Evolutionary conservation across 2,113 vertebrate genomes (phyloP).

Genomic region (Thamnophis sirtalis): DNA sequence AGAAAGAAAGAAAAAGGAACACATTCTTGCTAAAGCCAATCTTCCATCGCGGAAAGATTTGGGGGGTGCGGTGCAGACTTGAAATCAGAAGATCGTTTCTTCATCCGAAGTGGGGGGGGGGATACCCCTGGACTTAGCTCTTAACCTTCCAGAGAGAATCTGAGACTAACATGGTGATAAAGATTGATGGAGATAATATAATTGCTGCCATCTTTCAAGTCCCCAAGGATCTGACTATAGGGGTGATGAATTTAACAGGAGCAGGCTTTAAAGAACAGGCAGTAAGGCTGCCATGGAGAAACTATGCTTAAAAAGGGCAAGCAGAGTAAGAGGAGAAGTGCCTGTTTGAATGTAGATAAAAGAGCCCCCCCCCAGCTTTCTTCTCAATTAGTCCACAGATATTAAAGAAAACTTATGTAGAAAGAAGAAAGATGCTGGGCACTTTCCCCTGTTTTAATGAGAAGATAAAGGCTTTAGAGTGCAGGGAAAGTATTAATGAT

Average conservation of each 20-base stretch:
- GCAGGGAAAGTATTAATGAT: not conserved
- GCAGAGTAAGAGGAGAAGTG: not conserved
- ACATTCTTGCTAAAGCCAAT: not conserved
- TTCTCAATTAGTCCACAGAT: not conserved
- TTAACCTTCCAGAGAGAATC: slow-evolving; percentile 40
- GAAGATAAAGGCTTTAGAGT: not conserved
- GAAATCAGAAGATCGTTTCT: not conserved
- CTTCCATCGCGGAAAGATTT: not conserved
- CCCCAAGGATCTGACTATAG: slow-evolving; percentile 42
- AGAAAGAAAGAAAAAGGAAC: no score
- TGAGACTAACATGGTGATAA: slow-evolving; percentile 35
- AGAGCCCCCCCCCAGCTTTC: not conserved
- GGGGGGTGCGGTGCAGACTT: not conserved
- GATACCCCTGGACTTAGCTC: slow-evolving; percentile 37
- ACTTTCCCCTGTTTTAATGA: not conserved
- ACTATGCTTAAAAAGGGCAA: not conserved
- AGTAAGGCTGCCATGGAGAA: not conserved
- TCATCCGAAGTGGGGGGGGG: no score
- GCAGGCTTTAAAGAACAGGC: slow-evolving; percentile 16
- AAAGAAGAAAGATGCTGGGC: not conserved
- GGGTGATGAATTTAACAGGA: slow-evolving; percentile 38
- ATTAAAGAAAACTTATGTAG: not conserved
- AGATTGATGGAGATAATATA: slow-evolving; percentile 62
- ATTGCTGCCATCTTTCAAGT: slow-evolving; percentile 37
- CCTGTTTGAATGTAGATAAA: not conserved